These are phyloP conservation scores for Penelope pileata DNA, from an alignment of 2,113 vertebrate species.

Conservation along the genomic window DNA sequence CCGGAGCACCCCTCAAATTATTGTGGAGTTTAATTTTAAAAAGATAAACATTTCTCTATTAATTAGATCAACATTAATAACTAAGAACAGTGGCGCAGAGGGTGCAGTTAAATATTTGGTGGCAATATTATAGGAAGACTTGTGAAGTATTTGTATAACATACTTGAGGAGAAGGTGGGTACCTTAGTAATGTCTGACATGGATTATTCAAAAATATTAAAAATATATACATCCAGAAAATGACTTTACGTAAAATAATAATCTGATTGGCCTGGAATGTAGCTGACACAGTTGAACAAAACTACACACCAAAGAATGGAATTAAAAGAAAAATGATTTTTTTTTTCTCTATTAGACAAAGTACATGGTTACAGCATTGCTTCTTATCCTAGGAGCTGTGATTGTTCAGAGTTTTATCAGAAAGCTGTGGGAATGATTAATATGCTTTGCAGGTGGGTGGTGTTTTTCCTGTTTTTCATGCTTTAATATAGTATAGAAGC, in stretches of 20 bases:
- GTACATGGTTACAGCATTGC: not conserved
- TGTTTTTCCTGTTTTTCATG: conserved; percentile 35
- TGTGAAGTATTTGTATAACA: not conserved
- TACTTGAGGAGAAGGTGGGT: not conserved
- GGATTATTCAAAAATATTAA: not conserved
- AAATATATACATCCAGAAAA: not conserved
- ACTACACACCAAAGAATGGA: not conserved
- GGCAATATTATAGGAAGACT: not conserved
- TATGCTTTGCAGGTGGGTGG: not conserved
- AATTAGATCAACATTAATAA: not conserved
- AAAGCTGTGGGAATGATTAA: not conserved
- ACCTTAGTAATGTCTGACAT: not conserved
- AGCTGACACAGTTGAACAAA: not conserved
- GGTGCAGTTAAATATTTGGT: not conserved
- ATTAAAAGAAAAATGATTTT: not conserved
- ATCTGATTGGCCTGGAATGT: not conserved
- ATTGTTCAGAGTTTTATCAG: not conserved
- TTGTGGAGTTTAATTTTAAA: not conserved
- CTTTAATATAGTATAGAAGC: not conserved
- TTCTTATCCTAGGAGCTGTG: not conserved
- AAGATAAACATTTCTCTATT: not conserved
- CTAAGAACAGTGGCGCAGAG: not conserved
- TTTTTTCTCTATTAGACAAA: not conserved
- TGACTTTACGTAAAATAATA: not conserved
- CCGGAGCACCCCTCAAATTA: too few species aligned